These are phyloP conservation scores for Lates calcarifer DNA, from an alignment of 2,113 vertebrate species.

Conservation along the genomic window DNA sequence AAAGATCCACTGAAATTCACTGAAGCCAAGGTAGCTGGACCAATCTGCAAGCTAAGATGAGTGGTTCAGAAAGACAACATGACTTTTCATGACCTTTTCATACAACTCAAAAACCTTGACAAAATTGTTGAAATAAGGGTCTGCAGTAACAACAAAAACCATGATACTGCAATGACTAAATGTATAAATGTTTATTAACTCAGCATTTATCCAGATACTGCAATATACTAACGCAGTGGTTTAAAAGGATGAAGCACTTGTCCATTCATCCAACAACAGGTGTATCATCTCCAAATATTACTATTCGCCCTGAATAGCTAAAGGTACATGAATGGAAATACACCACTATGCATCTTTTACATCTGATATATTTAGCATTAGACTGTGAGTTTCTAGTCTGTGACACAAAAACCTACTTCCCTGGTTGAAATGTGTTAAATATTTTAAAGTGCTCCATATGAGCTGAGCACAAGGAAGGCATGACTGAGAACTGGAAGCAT, in stretches of 20 bases:
- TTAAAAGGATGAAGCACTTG: neutral
- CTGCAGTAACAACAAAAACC: neutral
- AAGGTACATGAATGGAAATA: constrained; percentile 26
- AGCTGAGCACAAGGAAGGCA: constrained; percentile 17
- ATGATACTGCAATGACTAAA: neutral
- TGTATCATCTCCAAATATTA: neutral
- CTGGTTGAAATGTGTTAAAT: constrained; percentile 54
- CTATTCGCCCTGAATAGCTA: neutral
- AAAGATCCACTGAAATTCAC: neutral
- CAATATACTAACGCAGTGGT: neutral
- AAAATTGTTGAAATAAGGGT: neutral
- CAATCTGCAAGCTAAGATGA: neutral
- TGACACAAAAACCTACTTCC: constrained; percentile 73
- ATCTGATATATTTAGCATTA: constrained; percentile 34
- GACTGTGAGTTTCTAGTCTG: constrained; percentile 3
- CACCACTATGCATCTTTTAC: constrained; percentile 7
- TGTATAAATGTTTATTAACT: neutral
- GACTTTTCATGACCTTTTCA: neutral
- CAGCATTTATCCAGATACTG: neutral
- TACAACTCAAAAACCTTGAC: neutral
- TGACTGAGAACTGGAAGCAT: constrained; percentile 7
- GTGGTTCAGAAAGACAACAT: neutral
- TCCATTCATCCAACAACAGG: neutral
- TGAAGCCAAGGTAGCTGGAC: neutral
- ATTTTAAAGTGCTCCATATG: constrained; percentile 56